Evolutionary conservation across 2,797 vertebrate species (phyloP), one percentile per base, ranked within the genome.

Genomic region (Philypnodon macrostomus): DNA sequence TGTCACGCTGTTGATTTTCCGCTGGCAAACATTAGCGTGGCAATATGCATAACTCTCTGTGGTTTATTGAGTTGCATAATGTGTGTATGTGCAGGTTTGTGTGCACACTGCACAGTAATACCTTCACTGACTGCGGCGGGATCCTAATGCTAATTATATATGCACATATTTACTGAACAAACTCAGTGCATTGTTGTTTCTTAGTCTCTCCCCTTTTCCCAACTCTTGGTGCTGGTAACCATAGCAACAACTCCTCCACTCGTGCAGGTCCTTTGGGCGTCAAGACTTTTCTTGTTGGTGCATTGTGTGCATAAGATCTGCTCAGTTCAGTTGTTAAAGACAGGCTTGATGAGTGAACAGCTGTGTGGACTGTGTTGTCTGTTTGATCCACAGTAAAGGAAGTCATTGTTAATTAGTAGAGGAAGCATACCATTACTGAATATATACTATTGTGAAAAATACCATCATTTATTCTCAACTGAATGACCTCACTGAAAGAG

Each of bases 241-340:
- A 78, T 80, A 63, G 80, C 51, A 83, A 83, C 79, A 36, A 42
- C 51, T 62, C 52, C 24, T 71, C 53, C 53, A 70, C 54, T 66
- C 50, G 45, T 35, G 31, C 12, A 2, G 60, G 31, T 58, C 30
- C 51, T 73, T 69, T 73, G 46, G 47, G 34, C 52, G 53, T 73
- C 55, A 24, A 59, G 64, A 60, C 50, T 53, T 41, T 66, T 58
- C 19, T 40, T 59, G 59, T 65, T 45, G 40, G 53, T 65, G 53
- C 59, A 39, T 52, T 39, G 53, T 68, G 37, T 16, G 27, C 47
- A 49, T 65, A 37, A 54, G 60, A 41, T 40, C 2, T 58, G 33
- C 44, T 51, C 53, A 13, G n/a, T n/a, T n/a, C 6, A 49, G 45
- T 45, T 59, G 10, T 53, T 39, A n/a, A 48, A 50, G 35, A 18